Base-by-base conservation (phyloP, 2,888 invertebrate species). In the Eilema sororculum region DNA sequence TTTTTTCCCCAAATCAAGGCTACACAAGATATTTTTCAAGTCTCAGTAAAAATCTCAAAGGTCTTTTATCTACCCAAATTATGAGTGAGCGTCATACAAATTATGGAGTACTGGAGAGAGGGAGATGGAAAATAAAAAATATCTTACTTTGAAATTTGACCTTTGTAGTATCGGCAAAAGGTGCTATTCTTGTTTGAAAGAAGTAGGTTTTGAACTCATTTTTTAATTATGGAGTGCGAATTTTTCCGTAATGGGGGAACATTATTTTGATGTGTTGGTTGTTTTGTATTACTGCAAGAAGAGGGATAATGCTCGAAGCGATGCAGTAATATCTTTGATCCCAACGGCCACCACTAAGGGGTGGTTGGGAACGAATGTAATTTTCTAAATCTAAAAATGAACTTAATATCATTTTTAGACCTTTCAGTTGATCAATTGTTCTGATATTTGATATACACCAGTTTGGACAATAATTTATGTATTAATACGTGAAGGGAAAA, bases 21-120 rank as follows among this genome's bases (percentile, higher is more conserved):
- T 75, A 70, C 59, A 79, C 56, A 73, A 76, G 76, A 52, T 68
- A 71, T 74, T 72, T 80, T 81, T 71, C 64, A 68, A 71, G 65
- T 71, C 66, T 67, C 71, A 13, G 69, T 58, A 61, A 52, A 65
- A 73, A 72, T 75, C 30, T 24, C 58, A 75, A 77, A 71, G 73
- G 65, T 68, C 77, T 75, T 80, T 81, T 75, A 81, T 83, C 72
- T 71, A 72, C 72, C 67, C 41, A 83, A 83, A 78, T 81, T 75
- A 78, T 83, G 73, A 68, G 46, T 62, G 64, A 74, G 71, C 74
- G 66, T 64, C 74, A 65, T 78, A 75, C 72, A 75, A 80, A 80
- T 81, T 75, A 81, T 67, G 65, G 70, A 75, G 76, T 73, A 69
- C 65, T 75, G 65, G 60, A 59, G 41, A 64, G 57, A 72, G 69